phyloP scores from a whole-genome alignment of 1,140 invertebrate species.

The Pogonomyrmex californicus region DNA sequence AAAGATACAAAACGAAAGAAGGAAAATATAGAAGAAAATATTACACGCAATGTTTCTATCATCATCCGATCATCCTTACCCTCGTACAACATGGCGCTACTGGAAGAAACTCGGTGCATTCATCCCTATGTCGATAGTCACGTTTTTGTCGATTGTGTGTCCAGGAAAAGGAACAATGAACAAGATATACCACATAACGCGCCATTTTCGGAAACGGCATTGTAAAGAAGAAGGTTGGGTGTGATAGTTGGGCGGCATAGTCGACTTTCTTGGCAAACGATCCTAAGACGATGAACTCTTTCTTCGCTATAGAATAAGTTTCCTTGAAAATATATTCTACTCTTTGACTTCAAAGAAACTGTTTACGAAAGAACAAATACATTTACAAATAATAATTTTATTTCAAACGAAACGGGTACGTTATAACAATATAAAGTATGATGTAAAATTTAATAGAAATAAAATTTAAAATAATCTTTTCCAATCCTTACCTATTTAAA shows the following conservation, averaged over 20 bases:
- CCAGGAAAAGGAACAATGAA: slow-evolving; percentile 15
- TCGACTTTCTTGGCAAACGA: slow-evolving; percentile 47
- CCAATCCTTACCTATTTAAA: neutral
- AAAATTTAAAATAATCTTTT: neutral
- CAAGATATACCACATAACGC: slow-evolving; percentile 34
- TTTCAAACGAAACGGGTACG: neutral
- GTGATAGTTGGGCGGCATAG: slow-evolving; percentile 16
- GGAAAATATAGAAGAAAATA: slow-evolving; percentile 7
- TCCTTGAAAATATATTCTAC: slow-evolving; percentile 13
- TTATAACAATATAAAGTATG: neutral
- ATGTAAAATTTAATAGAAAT: neutral
- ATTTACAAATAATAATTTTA: slow-evolving; percentile 13
- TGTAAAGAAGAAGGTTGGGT: slow-evolving; percentile 32
- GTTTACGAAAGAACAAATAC: neutral
- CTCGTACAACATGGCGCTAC: neutral
- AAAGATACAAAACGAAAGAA: slow-evolving; percentile 1
- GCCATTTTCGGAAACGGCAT: slow-evolving; percentile 52
- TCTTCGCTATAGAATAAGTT: neutral
- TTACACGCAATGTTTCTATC: slow-evolving; percentile 50
- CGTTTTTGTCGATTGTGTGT: slow-evolving; percentile 4
- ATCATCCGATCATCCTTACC: slow-evolving; percentile 1
- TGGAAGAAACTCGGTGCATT: slow-evolving; percentile 16
- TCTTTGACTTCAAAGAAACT: neutral
- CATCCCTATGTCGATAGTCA: neutral
- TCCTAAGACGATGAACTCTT: neutral